These are phyloP conservation scores for Drosophila micromelanica DNA, from an alignment of 1,140 invertebrate genomes.

Conservation along the genomic window DNA sequence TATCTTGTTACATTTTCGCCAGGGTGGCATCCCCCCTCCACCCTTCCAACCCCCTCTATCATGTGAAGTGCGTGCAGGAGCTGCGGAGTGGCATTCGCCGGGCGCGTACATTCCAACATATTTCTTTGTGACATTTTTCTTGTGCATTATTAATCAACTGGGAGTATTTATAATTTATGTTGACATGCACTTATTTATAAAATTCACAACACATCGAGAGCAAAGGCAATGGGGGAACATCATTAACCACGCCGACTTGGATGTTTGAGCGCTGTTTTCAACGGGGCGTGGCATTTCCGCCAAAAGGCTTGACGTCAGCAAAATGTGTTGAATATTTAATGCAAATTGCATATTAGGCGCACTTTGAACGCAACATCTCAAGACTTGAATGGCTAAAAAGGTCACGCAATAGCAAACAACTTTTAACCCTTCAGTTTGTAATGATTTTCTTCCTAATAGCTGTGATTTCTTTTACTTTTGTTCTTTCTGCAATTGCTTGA, in stretches of 20 bases:
- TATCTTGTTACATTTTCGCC: slow-evolving; percentile 29
- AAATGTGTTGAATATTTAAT: slow-evolving; percentile 43
- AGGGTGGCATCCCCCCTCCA: background rate
- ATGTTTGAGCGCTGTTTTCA: slow-evolving; percentile 5
- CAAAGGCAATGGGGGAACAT: slow-evolving; percentile 35
- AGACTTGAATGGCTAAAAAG: slow-evolving; percentile 23
- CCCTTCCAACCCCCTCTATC: slow-evolving; percentile 2
- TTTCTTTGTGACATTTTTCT: slow-evolving; percentile 75
- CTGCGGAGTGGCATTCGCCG: slow-evolving; percentile 15
- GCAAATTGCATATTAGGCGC: slow-evolving; percentile 45
- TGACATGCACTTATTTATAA: slow-evolving; percentile 76
- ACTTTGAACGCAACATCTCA: slow-evolving; percentile 12
- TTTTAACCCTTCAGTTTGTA: slow-evolving; percentile 24
- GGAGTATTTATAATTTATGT: slow-evolving; percentile 78
- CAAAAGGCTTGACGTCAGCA: slow-evolving; percentile 24
- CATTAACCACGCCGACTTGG: slow-evolving; percentile 38
- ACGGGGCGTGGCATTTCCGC: slow-evolving; percentile 19
- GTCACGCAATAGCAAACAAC: slow-evolving; percentile 22
- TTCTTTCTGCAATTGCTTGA: slow-evolving; percentile 18
- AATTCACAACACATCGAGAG: slow-evolving; percentile 46
- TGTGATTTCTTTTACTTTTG: slow-evolving; percentile 13
- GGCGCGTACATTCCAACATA: slow-evolving; percentile 44
- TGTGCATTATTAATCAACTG: slow-evolving; percentile 78
- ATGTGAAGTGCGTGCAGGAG: slow-evolving; percentile 24
- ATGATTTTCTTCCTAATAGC: slow-evolving; percentile 16